Percentiles rank a stretch among this genome's conserved stretches.
phyloP scores from a whole-genome alignment of 2,797 vertebrate species.

The Miichthys miiuy region DNA sequence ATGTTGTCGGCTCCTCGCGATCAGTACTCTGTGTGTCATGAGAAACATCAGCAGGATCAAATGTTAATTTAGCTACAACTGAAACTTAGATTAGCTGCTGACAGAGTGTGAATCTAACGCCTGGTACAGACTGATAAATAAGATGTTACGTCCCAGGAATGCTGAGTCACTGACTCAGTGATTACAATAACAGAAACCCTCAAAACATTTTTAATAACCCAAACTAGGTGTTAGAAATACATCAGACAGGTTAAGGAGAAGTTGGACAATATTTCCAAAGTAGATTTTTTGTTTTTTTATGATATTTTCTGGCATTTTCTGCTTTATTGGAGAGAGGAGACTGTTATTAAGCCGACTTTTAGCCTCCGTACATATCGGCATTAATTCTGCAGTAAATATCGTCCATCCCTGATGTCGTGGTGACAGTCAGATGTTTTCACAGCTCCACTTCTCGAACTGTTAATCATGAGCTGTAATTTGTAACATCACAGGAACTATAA shows the following conservation, averaged over 20 bases:
- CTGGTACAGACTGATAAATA: too few relatives aligned
- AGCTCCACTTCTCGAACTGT: not conserved
- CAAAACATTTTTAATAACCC: not conserved
- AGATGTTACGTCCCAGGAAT: not conserved
- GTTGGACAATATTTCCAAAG: not conserved
- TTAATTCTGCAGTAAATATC: not conserved
- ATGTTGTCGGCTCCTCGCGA: not conserved
- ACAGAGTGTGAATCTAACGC: not conserved
- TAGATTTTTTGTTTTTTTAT: not conserved
- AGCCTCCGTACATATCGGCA: not conserved
- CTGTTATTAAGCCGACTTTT: too few relatives aligned
- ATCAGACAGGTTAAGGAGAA: not conserved
- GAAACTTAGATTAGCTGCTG: not conserved
- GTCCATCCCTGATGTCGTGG: not conserved
- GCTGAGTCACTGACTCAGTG: not conserved
- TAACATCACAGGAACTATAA: not conserved
- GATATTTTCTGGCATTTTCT: too few relatives aligned
- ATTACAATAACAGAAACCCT: not conserved
- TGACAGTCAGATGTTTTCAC: not conserved
- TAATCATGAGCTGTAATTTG: not conserved
- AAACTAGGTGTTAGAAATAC: not conserved
- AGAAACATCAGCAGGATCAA: not conserved
- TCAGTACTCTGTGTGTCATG: not conserved
- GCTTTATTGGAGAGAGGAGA: too few relatives aligned
- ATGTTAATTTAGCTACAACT: not conserved